phyloP scores from a whole-genome alignment of 2,797 vertebrate genomes.

The Ispidina picta region DNA sequence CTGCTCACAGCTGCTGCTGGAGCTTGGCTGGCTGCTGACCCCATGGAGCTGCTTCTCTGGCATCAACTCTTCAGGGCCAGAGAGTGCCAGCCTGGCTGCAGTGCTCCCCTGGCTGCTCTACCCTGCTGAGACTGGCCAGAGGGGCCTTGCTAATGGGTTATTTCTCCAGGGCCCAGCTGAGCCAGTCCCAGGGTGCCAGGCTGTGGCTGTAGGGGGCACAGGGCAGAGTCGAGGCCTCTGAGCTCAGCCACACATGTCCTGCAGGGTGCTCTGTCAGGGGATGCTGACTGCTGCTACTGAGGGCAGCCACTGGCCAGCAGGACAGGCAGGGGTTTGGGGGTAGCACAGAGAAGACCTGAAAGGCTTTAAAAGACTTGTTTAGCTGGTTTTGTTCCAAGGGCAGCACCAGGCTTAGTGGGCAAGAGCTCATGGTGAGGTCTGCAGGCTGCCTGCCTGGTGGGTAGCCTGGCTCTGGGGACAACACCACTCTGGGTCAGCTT shows the following conservation, averaged over 20 bases:
- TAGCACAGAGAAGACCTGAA: neutral
- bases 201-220: neutral
- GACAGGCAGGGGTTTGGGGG: neutral
- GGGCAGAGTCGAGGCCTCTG: neutral
- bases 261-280: neutral
- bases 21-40: neutral
- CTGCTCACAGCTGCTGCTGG: neutral
- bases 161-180: neutral
- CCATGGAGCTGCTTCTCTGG: neutral
- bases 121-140: neutral
- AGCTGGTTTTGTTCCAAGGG: neutral
- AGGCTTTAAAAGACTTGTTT: neutral
- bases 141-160: fast-evolving
- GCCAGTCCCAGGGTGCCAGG: neutral
- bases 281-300: neutral
- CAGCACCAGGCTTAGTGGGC: neutral
- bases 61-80: neutral
- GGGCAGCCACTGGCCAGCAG: neutral
- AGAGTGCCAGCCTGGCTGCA: neutral
- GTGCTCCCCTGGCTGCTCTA: fast-evolving
- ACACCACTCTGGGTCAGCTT: neutral
- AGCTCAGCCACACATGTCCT: neutral
- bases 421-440: neutral
- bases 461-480: neutral
- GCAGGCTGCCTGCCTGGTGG: fast-evolving